Evolutionary conservation across 2,797 vertebrate species (phyloP), one percentile per base, ranked within the genome.

Genomic region (Sebastolobus altivelis): DNA sequence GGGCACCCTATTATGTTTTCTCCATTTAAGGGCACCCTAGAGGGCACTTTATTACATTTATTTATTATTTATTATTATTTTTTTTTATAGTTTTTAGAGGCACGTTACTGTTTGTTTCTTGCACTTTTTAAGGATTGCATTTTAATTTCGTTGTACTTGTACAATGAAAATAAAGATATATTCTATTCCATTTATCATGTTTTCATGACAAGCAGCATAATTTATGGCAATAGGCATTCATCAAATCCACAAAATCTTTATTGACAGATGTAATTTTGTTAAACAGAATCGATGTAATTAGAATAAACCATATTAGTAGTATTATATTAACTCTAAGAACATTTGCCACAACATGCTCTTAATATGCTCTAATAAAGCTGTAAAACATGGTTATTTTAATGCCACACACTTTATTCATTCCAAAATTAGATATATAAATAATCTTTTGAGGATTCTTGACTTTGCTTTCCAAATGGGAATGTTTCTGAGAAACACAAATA

Each of bases 231-330:
- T 25, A 65, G 49, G 4, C 6, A 49, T 35, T 14, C 3, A 49
- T 33, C 4, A 60, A 60, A 40, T 75, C 3, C 13, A 70, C 40
- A 82, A 33, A 40, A 4, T 29, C 10, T 83, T 82, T 85, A 83
- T 82, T 87, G 58, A 31, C 2, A 85, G 20, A 29, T 77, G 72
- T 27, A 33, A 65, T 46, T 76, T 55, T 3, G 77, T 73, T 75
- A 31, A 63, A 62, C 25, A 68, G 2, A 65, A 78, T 35, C 22
- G 1, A 56, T 81, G 10, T n/a, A 27, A 77, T 81, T 29, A 59
- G 20, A 75, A 61, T 4, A 65, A 77, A 75, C 27, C 55, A 18
- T 29, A 72, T 93, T 90, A 90, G 74, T 90, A 35, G 2, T 43
- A 71, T 76, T 70, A 60, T 40, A 79, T 75, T 62, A 63, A 37